Base-by-base conservation (phyloP, 2,797 vertebrate species). In the Eutrigla gurnardus region DNA sequence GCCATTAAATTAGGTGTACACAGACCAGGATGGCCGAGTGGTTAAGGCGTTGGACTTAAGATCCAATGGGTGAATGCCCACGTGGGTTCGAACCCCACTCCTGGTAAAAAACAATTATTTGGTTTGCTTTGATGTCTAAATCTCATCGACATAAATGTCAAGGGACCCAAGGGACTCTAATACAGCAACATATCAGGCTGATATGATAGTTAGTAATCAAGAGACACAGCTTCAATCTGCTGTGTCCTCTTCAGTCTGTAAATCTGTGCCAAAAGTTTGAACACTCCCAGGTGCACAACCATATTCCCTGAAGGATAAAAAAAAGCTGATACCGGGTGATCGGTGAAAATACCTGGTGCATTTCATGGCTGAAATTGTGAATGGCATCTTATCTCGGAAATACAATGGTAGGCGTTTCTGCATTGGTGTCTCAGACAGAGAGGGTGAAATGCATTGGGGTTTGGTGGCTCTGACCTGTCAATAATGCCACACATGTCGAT, bases 401-500 rank as follows among this genome's bases (percentile, higher is more conserved):
- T 17, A 52, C 43, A 53, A 37, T 2, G 7, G n/a, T 39, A 39
- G 15, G 6, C 5, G 37, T 59, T 59, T 63, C 50, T 57, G 50
- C 55, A 64, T 18, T 39, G 15, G 39, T 59, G n/a, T 58, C 0
- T 11, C 13, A 55, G 36, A 13, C 65, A 57, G 25, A 15, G 32
- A 40, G n/a, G 7, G 8, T 4, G 3, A 43, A 45, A 17, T 36
- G 32, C 47, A 43, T 47, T 0, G 11, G 4, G 3, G 1, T 80
- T 12, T n/a, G 7, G 14, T 49, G 57, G 14, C 25, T 73, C 92
- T 93, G 89, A 98, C 97, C 97, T 96, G 92, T 98, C 97, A 65
- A 92, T 95, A 86, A 98, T 97, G 60, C 96, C 96, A 74, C 97
- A 98, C 62, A 97, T 92, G 92, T 98, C 97, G 85, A 98, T 95